A percentile compares a stretch with the other conserved stretches of the same genome.
phyloP scores from a whole-genome alignment of 1,140 invertebrate genomes.

The Drosophila carrolli region DNA sequence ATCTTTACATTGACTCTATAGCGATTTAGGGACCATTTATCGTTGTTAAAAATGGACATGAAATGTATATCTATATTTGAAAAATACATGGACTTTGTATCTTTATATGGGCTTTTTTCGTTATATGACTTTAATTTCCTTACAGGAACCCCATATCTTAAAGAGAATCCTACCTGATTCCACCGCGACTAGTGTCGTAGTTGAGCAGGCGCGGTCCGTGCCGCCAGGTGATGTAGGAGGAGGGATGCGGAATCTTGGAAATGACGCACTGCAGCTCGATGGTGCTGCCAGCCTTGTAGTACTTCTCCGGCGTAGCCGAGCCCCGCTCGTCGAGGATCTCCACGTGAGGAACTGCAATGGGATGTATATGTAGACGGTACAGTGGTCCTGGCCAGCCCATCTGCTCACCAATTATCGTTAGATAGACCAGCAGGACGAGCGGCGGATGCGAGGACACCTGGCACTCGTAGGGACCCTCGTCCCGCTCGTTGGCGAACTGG shows the following conservation, averaged over 20 bases:
- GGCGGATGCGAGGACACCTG: constrained; percentile 92
- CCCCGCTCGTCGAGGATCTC: constrained; percentile 93
- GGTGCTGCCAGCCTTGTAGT: constrained; percentile 94
- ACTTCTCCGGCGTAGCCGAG: constrained; percentile 91
- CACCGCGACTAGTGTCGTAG: constrained; percentile 93
- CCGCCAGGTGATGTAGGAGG: constrained; percentile 92
- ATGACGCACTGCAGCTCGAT: constrained; percentile 94
- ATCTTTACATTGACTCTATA: too few species aligned
- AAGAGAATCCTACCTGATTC: constrained; percentile 88
- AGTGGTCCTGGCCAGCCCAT: not conserved
- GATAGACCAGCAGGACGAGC: constrained; percentile 89
- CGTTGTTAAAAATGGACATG: too few species aligned
- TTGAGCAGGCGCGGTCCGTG: constrained; percentile 92
- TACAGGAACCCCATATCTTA: too few species aligned
- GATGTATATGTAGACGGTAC: not conserved
- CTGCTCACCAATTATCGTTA: constrained; percentile 90
- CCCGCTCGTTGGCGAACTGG: constrained; percentile 89
- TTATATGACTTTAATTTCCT: too few species aligned
- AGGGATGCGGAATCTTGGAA: constrained; percentile 91
- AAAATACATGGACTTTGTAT: too few species aligned
- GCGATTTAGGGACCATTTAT: too few species aligned
- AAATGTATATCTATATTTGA: too few species aligned
- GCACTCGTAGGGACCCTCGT: constrained; percentile 92
- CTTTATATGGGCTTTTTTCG: too few species aligned
- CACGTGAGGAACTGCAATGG: constrained; percentile 91